Evolutionary conservation across 30 jellyfish, hydroid and myxozoan genomes (phyloP).

Genomic region (Rhopilema esculentum): DNA sequence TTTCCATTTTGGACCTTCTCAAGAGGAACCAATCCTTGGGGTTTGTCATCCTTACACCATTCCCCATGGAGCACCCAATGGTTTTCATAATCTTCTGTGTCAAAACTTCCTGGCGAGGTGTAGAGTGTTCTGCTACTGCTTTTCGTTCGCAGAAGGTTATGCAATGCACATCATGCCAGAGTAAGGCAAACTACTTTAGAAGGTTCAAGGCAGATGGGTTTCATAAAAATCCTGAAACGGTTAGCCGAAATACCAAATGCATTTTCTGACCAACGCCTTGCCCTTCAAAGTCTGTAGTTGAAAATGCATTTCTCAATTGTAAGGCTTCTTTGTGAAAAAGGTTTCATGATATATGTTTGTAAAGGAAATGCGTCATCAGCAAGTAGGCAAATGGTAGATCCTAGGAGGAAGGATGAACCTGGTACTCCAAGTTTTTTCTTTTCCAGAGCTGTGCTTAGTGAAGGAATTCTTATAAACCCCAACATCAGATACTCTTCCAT

Average conservation of each 20-base stretch:
- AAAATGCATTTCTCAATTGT: slow-evolving; percentile 30
- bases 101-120: slow-evolving; percentile 14
- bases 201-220: slow-evolving; percentile 8
- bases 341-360: slow-evolving; percentile 33
- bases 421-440: slow-evolving; percentile 12
- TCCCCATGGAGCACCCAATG: slow-evolving; percentile 7
- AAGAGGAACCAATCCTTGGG: slow-evolving; percentile 9
- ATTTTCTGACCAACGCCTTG: slow-evolving; percentile 52
- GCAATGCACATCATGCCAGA: slow-evolving; percentile 21
- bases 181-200: background rate
- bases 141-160: slow-evolving; percentile 1
- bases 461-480: slow-evolving; percentile 37
- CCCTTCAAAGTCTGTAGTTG: slow-evolving; percentile 37
- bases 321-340: slow-evolving; percentile 26
- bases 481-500: slow-evolving; percentile 64
- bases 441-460: slow-evolving; percentile 37
- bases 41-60: slow-evolving; percentile 15
- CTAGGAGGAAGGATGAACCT: slow-evolving; percentile 8
- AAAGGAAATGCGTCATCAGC: slow-evolving; percentile 63
- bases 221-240: slow-evolving; percentile 25
- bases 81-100: background rate
- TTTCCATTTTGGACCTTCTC: slow-evolving; percentile 20
- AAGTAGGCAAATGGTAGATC: background rate
- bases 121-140: background rate
- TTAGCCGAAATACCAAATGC: slow-evolving; percentile 52